These are phyloP conservation scores for Drosophila gaucha DNA, from an alignment of 2,888 invertebrate species.

Conservation along the genomic window DNA sequence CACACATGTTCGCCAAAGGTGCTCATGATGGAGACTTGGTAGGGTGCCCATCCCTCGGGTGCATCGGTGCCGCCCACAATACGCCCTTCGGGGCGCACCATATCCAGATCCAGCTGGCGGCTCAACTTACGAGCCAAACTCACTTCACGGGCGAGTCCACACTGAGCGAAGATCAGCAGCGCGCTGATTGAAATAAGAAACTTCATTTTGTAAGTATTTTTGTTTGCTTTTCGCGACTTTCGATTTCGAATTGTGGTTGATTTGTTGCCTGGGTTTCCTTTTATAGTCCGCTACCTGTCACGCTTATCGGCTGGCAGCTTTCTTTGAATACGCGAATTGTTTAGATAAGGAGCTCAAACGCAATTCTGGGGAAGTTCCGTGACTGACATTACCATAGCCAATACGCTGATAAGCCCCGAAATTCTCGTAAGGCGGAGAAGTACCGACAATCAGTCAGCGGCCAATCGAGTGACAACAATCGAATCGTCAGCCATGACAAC, in stretches of 20 bases:
- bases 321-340: constrained; percentile 45
- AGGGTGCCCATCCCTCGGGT: constrained; percentile 70
- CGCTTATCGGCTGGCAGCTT: constrained; percentile 52
- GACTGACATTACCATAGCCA: constrained; percentile 66
- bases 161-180: constrained; percentile 34
- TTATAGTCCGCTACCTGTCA: constrained; percentile 47
- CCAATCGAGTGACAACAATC: constrained; percentile 15
- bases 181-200: constrained; percentile 23
- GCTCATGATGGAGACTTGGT: constrained; percentile 83
- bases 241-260: constrained; percentile 39
- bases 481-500: constrained; percentile 2
- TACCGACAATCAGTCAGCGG: constrained; percentile 8
- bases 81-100: constrained; percentile 48
- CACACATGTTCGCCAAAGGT: constrained; percentile 79
- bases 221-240: constrained; percentile 32
- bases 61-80: constrained; percentile 74
- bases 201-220: constrained; percentile 48
- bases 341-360: constrained; percentile 47
- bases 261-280: constrained; percentile 37
- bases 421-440: constrained; percentile 27
- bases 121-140: constrained; percentile 6
- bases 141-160: constrained; percentile 23
- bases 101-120: constrained; percentile 44
- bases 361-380: constrained; percentile 58
- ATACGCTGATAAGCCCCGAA: constrained; percentile 45